These are phyloP conservation scores for Hypomesus transpacificus DNA, from an alignment of 2,113 vertebrate species.

Conservation along the genomic window DNA sequence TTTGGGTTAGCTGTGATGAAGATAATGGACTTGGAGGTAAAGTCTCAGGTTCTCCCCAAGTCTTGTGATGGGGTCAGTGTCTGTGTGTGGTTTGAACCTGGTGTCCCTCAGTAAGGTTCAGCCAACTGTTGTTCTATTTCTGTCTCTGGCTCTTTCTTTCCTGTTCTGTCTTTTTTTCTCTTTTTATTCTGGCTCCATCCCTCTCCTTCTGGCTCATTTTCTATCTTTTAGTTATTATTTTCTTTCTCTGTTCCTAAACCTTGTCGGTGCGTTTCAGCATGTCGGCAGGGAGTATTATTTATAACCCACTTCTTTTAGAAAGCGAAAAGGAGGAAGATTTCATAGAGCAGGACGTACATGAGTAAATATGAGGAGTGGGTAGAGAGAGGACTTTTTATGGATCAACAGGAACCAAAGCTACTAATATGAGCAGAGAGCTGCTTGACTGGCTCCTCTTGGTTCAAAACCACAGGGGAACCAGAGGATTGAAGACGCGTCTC, in stretches of 20 bases:
- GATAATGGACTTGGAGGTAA: not conserved
- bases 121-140: not conserved
- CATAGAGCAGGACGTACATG: constrained; percentile 88
- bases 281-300: constrained; percentile 92
- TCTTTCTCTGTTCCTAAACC: constrained; percentile 48
- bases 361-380: constrained; percentile 90
- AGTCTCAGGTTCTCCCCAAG: constrained; percentile 7
- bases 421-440: constrained; percentile 88
- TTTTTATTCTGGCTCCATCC: constrained; percentile 66
- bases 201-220: constrained; percentile 67
- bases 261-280: constrained; percentile 81
- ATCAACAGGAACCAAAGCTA: constrained; percentile 91
- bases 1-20: not conserved
- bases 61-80: not conserved
- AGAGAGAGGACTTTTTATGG: constrained; percentile 95
- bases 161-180: constrained; percentile 72
- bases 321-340: constrained; percentile 82
- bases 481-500: constrained; percentile 45
- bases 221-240: too few relatives aligned
- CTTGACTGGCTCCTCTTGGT: constrained; percentile 77
- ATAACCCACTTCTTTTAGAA: constrained; percentile 88
- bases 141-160: not conserved
- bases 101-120: constrained; percentile 4
- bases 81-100: constrained; percentile 6
- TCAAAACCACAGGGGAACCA: constrained; percentile 76